Conservation (phyloP, 2,113 vertebrate genomes). For the Microtus montanus region DNA sequence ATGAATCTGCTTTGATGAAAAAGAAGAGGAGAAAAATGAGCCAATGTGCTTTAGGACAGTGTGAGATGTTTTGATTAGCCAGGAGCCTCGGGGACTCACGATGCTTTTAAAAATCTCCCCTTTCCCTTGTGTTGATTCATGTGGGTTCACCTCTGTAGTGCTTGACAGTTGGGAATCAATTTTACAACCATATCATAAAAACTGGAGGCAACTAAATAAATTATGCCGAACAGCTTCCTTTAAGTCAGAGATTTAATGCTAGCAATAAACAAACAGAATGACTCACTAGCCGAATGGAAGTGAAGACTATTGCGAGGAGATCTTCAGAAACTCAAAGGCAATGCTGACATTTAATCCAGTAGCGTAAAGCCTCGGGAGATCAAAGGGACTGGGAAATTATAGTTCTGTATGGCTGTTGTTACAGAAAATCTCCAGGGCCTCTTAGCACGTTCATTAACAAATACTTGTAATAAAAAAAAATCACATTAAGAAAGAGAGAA, state of each 20-base stretch:
- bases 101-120: slow-evolving; percentile 36
- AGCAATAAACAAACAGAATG: slow-evolving; percentile 37
- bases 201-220: slow-evolving; percentile 60
- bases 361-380: slow-evolving; percentile 79
- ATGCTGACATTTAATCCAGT: slow-evolving; percentile 74
- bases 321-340: slow-evolving; percentile 77
- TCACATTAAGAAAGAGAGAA: slow-evolving; percentile 65
- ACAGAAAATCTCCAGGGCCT: slow-evolving; percentile 71
- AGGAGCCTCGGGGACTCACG: background rate
- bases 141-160: background rate
- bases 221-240: slow-evolving; percentile 49
- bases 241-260: slow-evolving; percentile 59
- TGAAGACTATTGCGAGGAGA: slow-evolving; percentile 61
- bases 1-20: background rate
- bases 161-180: slow-evolving; percentile 37
- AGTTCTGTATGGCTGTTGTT: slow-evolving; percentile 82
- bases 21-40: slow-evolving; percentile 13
- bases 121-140: background rate
- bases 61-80: slow-evolving; percentile 25
- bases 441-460: slow-evolving; percentile 73
- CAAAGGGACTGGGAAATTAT: slow-evolving; percentile 81
- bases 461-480: slow-evolving; percentile 77
- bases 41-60: background rate
- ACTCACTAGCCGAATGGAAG: slow-evolving; percentile 53
- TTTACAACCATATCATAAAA: slow-evolving; percentile 47